Base-by-base conservation (phyloP, 2,797 vertebrate species). In the Micromesistius poutassou region DNA sequence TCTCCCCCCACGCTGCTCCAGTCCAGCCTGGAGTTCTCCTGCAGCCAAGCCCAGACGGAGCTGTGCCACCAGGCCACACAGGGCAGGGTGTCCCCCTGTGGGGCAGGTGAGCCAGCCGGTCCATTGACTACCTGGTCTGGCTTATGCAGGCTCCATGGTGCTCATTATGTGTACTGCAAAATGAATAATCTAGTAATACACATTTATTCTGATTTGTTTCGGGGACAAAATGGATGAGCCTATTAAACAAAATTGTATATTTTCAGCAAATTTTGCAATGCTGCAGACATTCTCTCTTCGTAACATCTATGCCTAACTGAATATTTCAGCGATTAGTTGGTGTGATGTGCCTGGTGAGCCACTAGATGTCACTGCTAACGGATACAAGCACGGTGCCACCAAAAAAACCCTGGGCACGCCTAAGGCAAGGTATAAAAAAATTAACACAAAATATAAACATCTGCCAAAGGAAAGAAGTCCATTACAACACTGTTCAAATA, bases 371-470 rank as follows among this genome's bases (percentile, higher is more conserved):
- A 98, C 96, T 30, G 94, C 96, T 55, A 95, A 95, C 0, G 97
- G 98, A 76, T 96, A 96, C 91, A 97, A 94, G n/a, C 97, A 98
- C 46, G 98, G 98, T 74, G 94, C 93, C 19, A 98, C 96, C 0
- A 98, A 93, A 92, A 98, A 96, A 84, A 76, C 73, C 0, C 80
- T 96, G 0, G 91, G 95, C 77, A 96, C 92, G 3, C 88, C 75
- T 0, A 93, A 93, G 82, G 94, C 95, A 90, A 97, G 97, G 97
- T 98, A 81, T 0, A n/a, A 5, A 14, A 72, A 31, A 55, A 16
- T 33, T 28, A 33, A 10, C 14, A n/a, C 1, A 6, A 16, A 55
- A 50, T 30, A 30, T 38, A 74, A 16, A 42, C 30, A 13, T 30
- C 70, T 71, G 70, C 31, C 70, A 30, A 30, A 71, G 13, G 30